phyloP scores from a whole-genome alignment of 1,140 invertebrate species.

The Magallana angulata region DNA sequence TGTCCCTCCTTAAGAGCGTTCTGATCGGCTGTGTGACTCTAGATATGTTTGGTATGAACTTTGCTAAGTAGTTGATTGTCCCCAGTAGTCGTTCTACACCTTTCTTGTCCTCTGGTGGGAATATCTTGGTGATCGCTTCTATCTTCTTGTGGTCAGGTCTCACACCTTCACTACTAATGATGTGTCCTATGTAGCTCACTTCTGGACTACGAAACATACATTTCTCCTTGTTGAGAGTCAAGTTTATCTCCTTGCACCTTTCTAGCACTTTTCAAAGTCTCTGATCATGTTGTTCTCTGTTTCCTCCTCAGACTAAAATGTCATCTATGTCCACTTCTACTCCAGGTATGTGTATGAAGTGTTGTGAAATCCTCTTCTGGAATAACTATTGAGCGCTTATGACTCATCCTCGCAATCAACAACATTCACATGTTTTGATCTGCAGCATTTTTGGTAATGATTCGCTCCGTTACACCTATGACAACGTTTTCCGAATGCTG shows the following conservation, averaged over 20 bases:
- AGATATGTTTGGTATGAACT: constrained; percentile 75
- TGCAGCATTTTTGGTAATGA: constrained; percentile 38
- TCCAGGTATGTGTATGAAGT: constrained; percentile 70
- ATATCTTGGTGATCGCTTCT: too few relatives aligned
- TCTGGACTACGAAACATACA: too few relatives aligned
- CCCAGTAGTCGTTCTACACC: too few relatives aligned
- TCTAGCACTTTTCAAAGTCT: constrained; percentile 32
- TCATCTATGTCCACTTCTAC: too few relatives aligned
- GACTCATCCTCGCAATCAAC: background rate
- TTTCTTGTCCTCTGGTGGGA: too few relatives aligned
- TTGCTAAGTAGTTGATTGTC: too few relatives aligned
- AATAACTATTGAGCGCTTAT: constrained; percentile 65
- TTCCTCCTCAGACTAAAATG: constrained; percentile 69
- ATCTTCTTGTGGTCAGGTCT: too few relatives aligned
- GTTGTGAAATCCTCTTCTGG: constrained; percentile 66
- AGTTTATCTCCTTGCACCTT: constrained; percentile 9
- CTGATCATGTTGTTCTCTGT: constrained; percentile 67
- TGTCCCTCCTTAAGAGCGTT: constrained; percentile 52
- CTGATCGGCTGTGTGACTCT: constrained; percentile 61
- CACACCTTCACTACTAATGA: too few relatives aligned
- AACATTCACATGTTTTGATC: constrained; percentile 33
- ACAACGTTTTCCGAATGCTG: too few relatives aligned
- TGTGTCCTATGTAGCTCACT: too few relatives aligned
- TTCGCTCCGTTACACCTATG: constrained; percentile 9
- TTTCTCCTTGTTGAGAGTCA: constrained; percentile 80